These are phyloP conservation scores for Lerema accius DNA, from an alignment of 1,140 invertebrate species.

Conservation along the genomic window DNA sequence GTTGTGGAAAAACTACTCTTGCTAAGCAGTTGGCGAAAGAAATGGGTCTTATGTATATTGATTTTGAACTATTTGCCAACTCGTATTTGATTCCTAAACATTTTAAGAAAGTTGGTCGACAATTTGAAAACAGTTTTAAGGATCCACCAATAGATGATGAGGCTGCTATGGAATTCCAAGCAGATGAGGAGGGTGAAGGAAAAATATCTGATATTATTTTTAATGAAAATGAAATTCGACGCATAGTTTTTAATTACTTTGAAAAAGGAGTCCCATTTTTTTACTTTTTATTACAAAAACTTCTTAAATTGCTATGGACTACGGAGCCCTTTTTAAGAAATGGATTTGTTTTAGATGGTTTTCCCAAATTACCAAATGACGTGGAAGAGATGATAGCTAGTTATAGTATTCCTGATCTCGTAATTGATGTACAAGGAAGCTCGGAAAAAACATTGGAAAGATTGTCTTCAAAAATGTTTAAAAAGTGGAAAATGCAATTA, in stretches of 20 bases:
- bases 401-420: constrained; percentile 82
- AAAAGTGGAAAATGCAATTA: constrained; percentile 70
- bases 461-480: constrained; percentile 55
- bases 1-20: constrained; percentile 81
- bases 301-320: constrained; percentile 80
- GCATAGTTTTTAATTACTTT: constrained; percentile 72
- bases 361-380: constrained; percentile 80
- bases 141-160: constrained; percentile 59
- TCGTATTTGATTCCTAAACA: constrained; percentile 62
- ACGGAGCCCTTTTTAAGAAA: constrained; percentile 65
- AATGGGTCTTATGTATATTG: constrained; percentile 80
- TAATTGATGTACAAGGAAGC: constrained; percentile 75
- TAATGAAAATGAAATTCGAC: constrained; percentile 65
- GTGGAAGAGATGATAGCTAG: constrained; percentile 74
- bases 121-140: constrained; percentile 66
- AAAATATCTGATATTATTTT: constrained; percentile 54
- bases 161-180: constrained; percentile 53
- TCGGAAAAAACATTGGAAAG: constrained; percentile 62
- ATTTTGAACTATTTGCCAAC: constrained; percentile 72
- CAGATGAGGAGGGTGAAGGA: constrained; percentile 58
- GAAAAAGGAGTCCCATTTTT: constrained; percentile 66
- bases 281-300: constrained; percentile 60
- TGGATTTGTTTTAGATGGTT: constrained; percentile 83
- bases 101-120: constrained; percentile 66
- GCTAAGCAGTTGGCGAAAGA: constrained; percentile 78